Evolutionary conservation across 2,888 invertebrate species (phyloP).

Genomic region (Exephanes ischioxanthus): DNA sequence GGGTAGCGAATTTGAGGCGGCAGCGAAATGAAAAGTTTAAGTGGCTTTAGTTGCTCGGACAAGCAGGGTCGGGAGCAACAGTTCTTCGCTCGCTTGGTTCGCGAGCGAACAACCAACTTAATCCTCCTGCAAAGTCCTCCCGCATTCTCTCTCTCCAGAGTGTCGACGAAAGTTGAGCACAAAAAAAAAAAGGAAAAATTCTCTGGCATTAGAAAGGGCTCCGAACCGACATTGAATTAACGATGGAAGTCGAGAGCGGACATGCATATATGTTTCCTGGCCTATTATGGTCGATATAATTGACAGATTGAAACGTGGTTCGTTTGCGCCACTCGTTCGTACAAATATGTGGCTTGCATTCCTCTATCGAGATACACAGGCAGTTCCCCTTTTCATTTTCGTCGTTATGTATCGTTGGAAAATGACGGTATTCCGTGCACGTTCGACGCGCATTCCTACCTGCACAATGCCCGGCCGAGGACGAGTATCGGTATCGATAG

Average conservation of each 20-base stretch:
- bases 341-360: constrained; percentile 16
- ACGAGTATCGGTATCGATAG: constrained; percentile 50
- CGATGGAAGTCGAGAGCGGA: not conserved
- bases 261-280: no score
- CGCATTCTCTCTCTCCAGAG: not conserved
- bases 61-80: not conserved
- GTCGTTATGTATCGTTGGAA: constrained; percentile 19
- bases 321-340: constrained; percentile 13
- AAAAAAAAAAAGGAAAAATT: not conserved
- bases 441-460: constrained; percentile 26
- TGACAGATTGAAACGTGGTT: constrained; percentile 32
- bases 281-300: constrained; percentile 7
- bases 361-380: not conserved
- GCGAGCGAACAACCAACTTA: constrained; percentile 18
- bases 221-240: not conserved
- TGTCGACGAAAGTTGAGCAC: constrained; percentile 1
- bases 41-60: constrained; percentile 38
- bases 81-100: constrained; percentile 1
- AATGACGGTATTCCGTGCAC: constrained; percentile 53
- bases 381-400: constrained; percentile 27
- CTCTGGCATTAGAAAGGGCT: constrained; percentile 17
- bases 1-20: constrained; percentile 16
- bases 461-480: constrained; percentile 18
- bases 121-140: not conserved
- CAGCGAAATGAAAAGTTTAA: constrained; percentile 50